These are phyloP conservation scores for Drosophila equinoxialis DNA, from an alignment of 1,140 invertebrate species.

Conservation along the genomic window DNA sequence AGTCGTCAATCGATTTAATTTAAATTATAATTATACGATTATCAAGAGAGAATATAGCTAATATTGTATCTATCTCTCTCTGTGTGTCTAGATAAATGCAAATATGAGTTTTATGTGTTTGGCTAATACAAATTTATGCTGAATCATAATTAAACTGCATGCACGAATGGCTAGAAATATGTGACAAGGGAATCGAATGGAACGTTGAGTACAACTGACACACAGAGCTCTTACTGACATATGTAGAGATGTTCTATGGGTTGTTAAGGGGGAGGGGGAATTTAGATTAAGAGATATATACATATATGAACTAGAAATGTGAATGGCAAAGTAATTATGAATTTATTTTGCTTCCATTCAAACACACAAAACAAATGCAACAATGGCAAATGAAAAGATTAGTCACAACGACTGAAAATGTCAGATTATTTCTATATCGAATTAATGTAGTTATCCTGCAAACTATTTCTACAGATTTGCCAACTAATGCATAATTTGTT, in stretches of 20 bases:
- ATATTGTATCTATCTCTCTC: neutral
- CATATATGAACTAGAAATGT: no score
- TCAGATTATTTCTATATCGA: no score
- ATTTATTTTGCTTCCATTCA: no score
- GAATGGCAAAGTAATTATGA: no score
- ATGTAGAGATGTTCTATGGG: neutral
- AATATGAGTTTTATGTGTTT: neutral
- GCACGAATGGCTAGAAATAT: slow-evolving; percentile 1
- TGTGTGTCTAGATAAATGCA: no score
- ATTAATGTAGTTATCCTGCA: no score
- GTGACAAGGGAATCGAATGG: neutral
- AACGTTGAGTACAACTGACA: neutral
- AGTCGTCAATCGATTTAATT: slow-evolving; percentile 48
- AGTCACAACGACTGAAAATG: no score
- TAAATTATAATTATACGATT: slow-evolving; percentile 36
- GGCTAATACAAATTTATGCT: slow-evolving; percentile 28
- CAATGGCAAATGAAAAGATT: no score
- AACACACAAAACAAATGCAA: no score
- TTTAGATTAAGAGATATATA: no score
- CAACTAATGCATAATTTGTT: no score
- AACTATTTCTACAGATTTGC: no score
- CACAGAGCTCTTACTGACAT: neutral
- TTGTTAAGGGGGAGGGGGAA: neutral
- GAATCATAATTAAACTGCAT: slow-evolving; percentile 39
- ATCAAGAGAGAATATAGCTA: slow-evolving; percentile 24